phyloP scores from a whole-genome alignment of 1,140 invertebrate species.

The Wasmannia auropunctata region DNA sequence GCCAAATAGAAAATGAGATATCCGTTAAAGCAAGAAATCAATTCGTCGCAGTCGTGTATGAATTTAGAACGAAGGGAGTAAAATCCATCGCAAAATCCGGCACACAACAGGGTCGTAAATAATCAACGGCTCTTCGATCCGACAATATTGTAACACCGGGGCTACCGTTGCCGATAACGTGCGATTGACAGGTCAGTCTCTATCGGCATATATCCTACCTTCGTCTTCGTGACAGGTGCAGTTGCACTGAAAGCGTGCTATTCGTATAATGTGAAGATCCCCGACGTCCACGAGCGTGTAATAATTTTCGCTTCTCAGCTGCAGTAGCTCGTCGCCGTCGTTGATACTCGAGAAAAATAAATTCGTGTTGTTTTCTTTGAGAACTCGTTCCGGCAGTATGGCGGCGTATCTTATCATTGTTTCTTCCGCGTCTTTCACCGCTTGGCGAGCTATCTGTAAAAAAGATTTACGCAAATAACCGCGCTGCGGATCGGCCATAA shows the following conservation, averaged over 20 bases:
- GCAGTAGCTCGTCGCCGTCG: conserved; percentile 71
- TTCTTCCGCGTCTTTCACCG: conserved; percentile 38
- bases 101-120: conserved; percentile 34
- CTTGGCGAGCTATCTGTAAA: conserved; percentile 34
- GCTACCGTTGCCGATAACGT: conserved; percentile 16
- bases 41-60: background rate
- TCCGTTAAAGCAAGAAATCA: conserved; percentile 16
- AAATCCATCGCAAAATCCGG: conserved; percentile 47
- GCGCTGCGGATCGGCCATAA: background rate
- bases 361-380: conserved; percentile 69
- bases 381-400: conserved; percentile 66
- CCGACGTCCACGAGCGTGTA: conserved; percentile 71
- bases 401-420: conserved; percentile 31
- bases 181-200: conserved; percentile 45
- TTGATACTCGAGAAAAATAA: conserved; percentile 72
- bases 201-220: conserved; percentile 45
- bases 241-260: conserved; percentile 67
- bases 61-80: conserved; percentile 12
- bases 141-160: conserved; percentile 50
- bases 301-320: conserved; percentile 61
- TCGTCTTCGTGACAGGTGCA: conserved; percentile 65
- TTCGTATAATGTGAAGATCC: conserved; percentile 75
- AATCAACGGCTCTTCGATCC: conserved; percentile 51
- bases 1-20: conserved; percentile 22
- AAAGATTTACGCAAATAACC: background rate